Base-by-base conservation (phyloP, 2,888 invertebrate species). In the Euphydryas editha region DNA sequence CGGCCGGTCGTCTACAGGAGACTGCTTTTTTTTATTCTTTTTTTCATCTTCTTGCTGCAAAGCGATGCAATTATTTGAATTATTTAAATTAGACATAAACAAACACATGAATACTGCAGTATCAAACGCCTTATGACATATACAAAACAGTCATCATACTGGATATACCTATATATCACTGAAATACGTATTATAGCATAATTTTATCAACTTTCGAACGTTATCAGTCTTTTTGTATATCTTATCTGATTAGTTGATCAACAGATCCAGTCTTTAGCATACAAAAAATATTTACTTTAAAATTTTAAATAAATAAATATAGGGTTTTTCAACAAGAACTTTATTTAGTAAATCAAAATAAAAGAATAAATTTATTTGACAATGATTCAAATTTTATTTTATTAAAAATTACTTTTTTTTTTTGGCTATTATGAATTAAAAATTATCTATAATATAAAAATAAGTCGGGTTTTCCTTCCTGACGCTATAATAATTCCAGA, bases 41-140 rank as follows among this genome's bases (percentile, higher is more conserved):
- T 92, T 91, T 78, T 92, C 91, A 85, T 92, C 92, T 57, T 92
- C 92, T 74, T 86, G 86, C 89, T 90, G 92, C 76, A 81, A 83
- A 80, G 77, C 78, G 76, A 79, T 76, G 81, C 77, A 78, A 71
- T 70, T 75, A 74, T 73, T 51, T 51, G 30, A n/a, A 24, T 51
- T 51, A 39, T 49, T 78, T 72, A 81, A 79, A 80, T 83, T 81
- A 79, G 88, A 85, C 89, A 90, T 87, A 80, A 81, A 85, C 78
- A 49, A 30, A 68, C 49, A 74, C 59, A 73, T 69, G 63, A 65
- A 66, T 67, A 67, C 8, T 57, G 51, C 55, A 60, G 13, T 64
- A 47, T 47, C 39, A 61, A 46, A 72, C 73, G 62, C 46, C 42
- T 59, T 51, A 37, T 37, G 30, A 10, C 17, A 6, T 21, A 51